Evolutionary conservation across 2,113 vertebrate species (phyloP).

Genomic region (Myxocyprinus asiaticus): DNA sequence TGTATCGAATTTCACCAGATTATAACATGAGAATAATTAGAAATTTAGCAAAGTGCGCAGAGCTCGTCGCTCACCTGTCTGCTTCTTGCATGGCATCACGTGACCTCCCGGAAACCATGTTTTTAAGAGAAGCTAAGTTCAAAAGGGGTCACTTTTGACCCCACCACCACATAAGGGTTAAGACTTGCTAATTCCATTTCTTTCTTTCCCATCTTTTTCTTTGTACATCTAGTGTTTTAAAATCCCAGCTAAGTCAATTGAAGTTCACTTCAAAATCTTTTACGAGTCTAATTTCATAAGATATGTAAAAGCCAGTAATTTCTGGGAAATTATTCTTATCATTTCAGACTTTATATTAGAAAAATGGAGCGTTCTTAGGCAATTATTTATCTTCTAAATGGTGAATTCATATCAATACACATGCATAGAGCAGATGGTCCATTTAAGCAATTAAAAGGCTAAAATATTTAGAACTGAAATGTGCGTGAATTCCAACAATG

Average conservation of each 20-base stretch:
- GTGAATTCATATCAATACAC: slow-evolving; percentile 26
- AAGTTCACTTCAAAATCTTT: slow-evolving; percentile 37
- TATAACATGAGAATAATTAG: too few species aligned
- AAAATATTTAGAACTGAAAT: slow-evolving; percentile 39
- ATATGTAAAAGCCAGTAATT: slow-evolving; percentile 42
- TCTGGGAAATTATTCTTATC: slow-evolving; percentile 50
- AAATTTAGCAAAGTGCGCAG: too few species aligned
- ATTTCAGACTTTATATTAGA: slow-evolving; percentile 1
- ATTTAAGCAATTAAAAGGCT: slow-evolving; percentile 38
- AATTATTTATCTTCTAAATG: slow-evolving; percentile 8
- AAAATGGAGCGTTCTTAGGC: background rate
- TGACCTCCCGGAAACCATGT: too few species aligned
- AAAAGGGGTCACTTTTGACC: too few species aligned
- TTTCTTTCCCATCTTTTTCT: background rate
- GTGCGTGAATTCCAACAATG: slow-evolving; percentile 34
- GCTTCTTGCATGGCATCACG: too few species aligned
- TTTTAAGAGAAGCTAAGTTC: too few species aligned
- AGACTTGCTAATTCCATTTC: background rate
- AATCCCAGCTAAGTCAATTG: slow-evolving; percentile 10
- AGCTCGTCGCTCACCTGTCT: too few species aligned
- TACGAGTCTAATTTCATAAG: slow-evolving; percentile 1
- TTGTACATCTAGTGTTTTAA: slow-evolving; percentile 10
- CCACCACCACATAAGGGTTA: too few species aligned
- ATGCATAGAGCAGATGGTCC: background rate
- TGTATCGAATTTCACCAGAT: too few species aligned